Percentiles rank a stretch among this genome's conserved stretches.
Conservation (phyloP, 1,140 invertebrate genomes). For the Phymorhynchus buccinoides region DNA sequence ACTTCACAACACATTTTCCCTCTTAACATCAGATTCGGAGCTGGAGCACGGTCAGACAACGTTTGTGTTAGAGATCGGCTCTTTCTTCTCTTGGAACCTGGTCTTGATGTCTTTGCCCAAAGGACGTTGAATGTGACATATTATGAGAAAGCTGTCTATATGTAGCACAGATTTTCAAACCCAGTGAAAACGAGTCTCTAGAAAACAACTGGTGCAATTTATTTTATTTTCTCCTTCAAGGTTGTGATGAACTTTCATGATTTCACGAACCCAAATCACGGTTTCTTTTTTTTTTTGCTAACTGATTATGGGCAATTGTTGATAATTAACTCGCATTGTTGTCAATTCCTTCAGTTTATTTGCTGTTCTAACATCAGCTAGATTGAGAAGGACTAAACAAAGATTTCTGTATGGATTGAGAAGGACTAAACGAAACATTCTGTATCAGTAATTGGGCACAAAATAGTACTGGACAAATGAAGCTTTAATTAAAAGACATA, state of each 20-base stretch:
- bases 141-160: no score
- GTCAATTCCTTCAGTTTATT: neutral
- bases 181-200: no score
- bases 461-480: neutral
- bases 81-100: no score
- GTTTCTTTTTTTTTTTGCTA: neutral
- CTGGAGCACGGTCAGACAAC: no score
- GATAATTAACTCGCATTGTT: neutral
- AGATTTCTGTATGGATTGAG: neutral
- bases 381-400: neutral
- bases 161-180: no score
- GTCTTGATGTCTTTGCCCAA: no score
- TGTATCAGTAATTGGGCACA: neutral
- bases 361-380: neutral
- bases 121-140: no score
- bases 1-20: no score
- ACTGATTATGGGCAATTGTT: neutral
- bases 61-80: no score
- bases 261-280: neutral
- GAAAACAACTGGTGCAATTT: neutral
- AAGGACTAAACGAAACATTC: neutral
- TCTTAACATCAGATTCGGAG: no score
- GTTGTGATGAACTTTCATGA: neutral
- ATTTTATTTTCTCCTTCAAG: neutral
- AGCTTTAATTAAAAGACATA: neutral